Evolutionary conservation across 2,888 invertebrate species (phyloP), one percentile per base, ranked within the genome.

Genomic region (Drosophila meridiana): DNA sequence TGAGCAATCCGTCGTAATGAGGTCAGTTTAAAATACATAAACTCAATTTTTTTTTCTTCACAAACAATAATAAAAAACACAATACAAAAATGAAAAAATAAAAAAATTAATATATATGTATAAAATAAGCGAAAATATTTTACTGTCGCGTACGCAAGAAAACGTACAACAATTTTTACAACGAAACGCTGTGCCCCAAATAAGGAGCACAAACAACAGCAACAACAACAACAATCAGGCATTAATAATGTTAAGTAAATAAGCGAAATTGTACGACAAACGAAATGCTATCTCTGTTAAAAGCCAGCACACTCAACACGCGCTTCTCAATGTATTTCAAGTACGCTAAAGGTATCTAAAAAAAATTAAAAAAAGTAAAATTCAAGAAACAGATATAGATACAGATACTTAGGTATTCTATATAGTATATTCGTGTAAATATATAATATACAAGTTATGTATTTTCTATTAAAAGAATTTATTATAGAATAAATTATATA

Each of bases 121-220:
- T 58, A 67, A 64, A 48, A 53, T 65, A 55, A 71, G 55, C 55
- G 50, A 73, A 79, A 85, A 78, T 69, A 66, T 81, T 85, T 83
- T 83, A 83, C 79, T 86, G 83, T 83, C 87, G 87, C 72, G 77
- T 86, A 83, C 86, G 83, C 83, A 83, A 83, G 83, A 83, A 83
- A 72, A 81, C 74, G 82, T 82, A 74, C 69, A 81, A 64, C 72
- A 79, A 83, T 80, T 79, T 86, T 71, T 63, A 38, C 30, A 65
- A 69, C 65, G 64, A 58, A 50, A 50, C 70, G 57, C 58, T 63
- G 82, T 84, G 85, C 72, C 83, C 83, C 75, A 82, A 82, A 82
- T 83, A 80, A 67, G 85, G 82, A 70, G 55, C 55, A 74, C 64
- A 53, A 70, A 62, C 59, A 74, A 20, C 60, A 82, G 58, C 43